Base-by-base conservation (phyloP, 2,113 vertebrate genomes). In the Recurvirostra avosetta region DNA sequence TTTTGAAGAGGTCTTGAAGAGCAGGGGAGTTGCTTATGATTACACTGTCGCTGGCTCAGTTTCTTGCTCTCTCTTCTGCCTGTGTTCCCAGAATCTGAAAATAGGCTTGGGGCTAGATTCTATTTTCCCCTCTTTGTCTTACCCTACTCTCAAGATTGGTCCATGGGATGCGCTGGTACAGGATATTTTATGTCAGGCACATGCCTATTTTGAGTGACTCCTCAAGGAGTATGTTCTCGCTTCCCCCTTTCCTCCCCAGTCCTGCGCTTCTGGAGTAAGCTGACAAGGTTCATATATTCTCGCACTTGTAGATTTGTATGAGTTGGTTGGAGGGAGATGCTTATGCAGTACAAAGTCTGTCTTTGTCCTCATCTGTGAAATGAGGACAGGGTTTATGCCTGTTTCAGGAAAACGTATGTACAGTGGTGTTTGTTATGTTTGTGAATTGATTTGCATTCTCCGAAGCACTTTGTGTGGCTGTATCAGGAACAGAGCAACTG, bases 181-280 rank as follows among this genome's bases (percentile, higher is more conserved):
- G 47, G 21, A 49, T 23, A 12, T 76, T 79, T 72, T 83, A 40
- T 67, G 29, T 77, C 63, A 59, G 58, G 29, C 49, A 9, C 3
- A 0, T 29, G 21, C 17, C 36, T 58, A 45, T 27, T 84, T 11
- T 11, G 55, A 34, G 47, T 19, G 52, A 38, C 9, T 38, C 34
- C 20, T 53, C n/a, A 15, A 38, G 76, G 29, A 20, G 4, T 6
- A 2, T 0, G 0, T 65, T 66, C 30, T 63, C 19, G 49, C 11
- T 56, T 68, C 13, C 25, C 10, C 3, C 22, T 1, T 70, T 61
- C 27, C 7, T n/a, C 41, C 38, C 29, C 45, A 70, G 68, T 45
- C n/a, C 25, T 21, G 1, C 5, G 2, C 34, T 43, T 27, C 11
- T 68, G 86, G 36, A 66, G 36, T 4, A 12, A n/a, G n/a, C 68